Base-by-base conservation (phyloP, 2,113 vertebrate genomes). In the Trachemys scripta region DNA sequence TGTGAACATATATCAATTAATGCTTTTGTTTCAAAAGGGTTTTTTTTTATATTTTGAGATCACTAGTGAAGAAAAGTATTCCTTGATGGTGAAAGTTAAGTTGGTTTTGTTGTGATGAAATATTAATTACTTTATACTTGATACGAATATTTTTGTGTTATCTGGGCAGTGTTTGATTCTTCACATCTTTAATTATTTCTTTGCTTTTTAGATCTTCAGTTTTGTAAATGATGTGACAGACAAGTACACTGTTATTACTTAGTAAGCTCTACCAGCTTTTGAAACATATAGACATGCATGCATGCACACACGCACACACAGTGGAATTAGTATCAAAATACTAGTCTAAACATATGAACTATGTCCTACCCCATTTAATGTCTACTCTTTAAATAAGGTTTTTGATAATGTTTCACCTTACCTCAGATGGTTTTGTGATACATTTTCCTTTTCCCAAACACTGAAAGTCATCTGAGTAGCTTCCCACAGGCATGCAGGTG, bases 401-500 rank as follows among this genome's bases (percentile, higher is more conserved):
- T n/a, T 65, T 31, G 29, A 7, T 57, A 86, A 79, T 35, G 2
- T 0, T 6, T 90, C 22, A 31, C 79, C 97, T 98, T 98, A 99
- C 99, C 99, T 99, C 98, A 24, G 99, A 98, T 3, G 98, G 98
- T 97, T 98, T 98, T 5, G 99, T 99, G 98, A 98, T 94, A 79
- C 99, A 99, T 83, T 95, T 98, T 72, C 99, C 99, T 97, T 98
- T 99, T 76, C 99, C 99, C 0, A 99, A 99, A 94, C 99, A 99
- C 29, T 98, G 98, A 45, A 98, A 82, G 87, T 97, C 98, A 25
- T 97, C 98, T 72, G 98, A 93, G 38, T 95, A 98, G 96, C 98
- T 98, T 82, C 98, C 99, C 1, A 97, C 98, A 1, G 98, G 98
- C 94, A 98, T 84, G 6, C 99, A 99, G 98, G 98, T 99, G 93